These are phyloP conservation scores for Monoplex corrugatus DNA, from an alignment of 2,888 invertebrate species.

Conservation along the genomic window DNA sequence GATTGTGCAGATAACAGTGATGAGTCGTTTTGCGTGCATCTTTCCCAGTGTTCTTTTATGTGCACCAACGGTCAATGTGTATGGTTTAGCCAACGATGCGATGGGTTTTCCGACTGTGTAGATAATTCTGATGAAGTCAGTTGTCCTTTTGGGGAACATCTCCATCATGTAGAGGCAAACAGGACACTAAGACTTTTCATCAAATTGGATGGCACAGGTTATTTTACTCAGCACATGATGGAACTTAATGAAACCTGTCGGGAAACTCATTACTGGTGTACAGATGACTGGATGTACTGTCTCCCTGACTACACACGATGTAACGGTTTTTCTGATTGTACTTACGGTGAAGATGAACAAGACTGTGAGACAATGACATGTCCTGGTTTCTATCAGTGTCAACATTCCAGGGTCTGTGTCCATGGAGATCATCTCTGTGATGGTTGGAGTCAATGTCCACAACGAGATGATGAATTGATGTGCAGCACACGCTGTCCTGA, in stretches of 20 bases:
- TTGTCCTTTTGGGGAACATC: background rate
- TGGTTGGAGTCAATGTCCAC: constrained; percentile 15
- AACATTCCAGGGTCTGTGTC: background rate
- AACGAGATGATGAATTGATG: constrained; percentile 6
- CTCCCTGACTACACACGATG: constrained; percentile 4
- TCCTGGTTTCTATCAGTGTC: background rate
- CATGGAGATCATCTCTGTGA: constrained; percentile 26
- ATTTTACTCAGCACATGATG: background rate
- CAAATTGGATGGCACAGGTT: background rate
- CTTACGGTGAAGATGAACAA: background rate
- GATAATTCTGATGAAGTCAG: background rate
- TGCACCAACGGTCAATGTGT: background rate
- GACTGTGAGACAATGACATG: background rate
- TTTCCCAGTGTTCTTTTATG: background rate
- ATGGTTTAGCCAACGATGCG: background rate
- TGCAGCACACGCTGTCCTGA: background rate
- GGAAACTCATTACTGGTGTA: background rate
- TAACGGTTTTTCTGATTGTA: background rate
- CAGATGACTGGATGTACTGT: background rate
- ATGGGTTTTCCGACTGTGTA: background rate
- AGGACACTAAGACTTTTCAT: background rate
- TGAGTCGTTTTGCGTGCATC: background rate
- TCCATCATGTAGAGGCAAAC: background rate
- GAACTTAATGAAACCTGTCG: background rate
- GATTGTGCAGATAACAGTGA: background rate